Conservation (phyloP, 2,888 invertebrate genomes). For the Craniophora ligustri region DNA sequence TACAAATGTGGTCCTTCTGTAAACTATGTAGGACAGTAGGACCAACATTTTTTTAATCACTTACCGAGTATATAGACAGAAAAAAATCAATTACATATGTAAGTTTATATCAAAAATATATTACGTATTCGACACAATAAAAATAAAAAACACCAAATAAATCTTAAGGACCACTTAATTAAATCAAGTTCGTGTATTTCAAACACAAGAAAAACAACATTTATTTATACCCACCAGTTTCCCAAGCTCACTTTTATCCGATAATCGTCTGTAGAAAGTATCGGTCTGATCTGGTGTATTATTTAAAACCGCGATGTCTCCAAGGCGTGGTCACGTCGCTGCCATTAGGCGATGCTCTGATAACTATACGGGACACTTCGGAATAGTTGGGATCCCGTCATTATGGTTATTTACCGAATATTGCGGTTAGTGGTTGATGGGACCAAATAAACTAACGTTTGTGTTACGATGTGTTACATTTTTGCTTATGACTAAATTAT, state of each 20-base stretch:
- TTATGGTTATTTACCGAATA: conserved; percentile 63
- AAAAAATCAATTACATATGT: too few relatives aligned
- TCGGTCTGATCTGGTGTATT: conserved; percentile 41
- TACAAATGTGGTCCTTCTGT: background rate
- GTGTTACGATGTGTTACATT: conserved; percentile 4
- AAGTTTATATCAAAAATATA: background rate
- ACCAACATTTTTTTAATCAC: too few relatives aligned
- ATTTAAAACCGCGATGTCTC: conserved; percentile 49
- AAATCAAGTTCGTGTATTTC: conserved; percentile 9
- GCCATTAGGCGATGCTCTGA: conserved; percentile 70
- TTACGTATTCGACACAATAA: background rate
- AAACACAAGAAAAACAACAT: conserved; percentile 9
- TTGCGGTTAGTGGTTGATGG: conserved; percentile 48
- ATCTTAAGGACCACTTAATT: background rate
- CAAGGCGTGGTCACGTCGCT: conserved; percentile 65
- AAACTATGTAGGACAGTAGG: background rate
- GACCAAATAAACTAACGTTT: conserved; percentile 14
- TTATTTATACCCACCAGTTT: conserved; percentile 16
- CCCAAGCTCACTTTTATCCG: conserved; percentile 54
- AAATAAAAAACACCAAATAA: background rate
- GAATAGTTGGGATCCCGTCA: conserved; percentile 30
- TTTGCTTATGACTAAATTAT: background rate
- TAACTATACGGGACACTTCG: conserved; percentile 61
- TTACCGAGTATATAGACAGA: too few relatives aligned
- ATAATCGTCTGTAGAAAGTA: conserved; percentile 56